Conservation (phyloP, 2,797 vertebrate genomes). For the Distichodus sexfasciatus region DNA sequence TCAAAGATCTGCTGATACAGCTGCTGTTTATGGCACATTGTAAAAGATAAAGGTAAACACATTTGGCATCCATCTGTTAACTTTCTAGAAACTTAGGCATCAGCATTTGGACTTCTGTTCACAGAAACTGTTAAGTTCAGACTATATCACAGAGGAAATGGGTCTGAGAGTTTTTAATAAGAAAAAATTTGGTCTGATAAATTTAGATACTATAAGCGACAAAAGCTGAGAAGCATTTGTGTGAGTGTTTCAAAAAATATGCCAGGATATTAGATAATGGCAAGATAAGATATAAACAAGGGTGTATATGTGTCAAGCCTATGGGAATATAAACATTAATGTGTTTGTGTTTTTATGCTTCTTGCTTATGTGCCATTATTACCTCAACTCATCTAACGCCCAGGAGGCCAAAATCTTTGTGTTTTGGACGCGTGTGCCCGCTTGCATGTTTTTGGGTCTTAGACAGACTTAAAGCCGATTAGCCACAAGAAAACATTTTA, state of each 20-base stretch:
- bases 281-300: too few relatives aligned
- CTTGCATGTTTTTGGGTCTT: too few relatives aligned
- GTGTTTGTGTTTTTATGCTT: neutral
- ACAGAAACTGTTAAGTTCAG: neutral
- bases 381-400: neutral
- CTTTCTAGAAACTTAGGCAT: constrained; percentile 9
- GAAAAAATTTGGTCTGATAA: too few relatives aligned
- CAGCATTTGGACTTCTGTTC: neutral
- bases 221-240: too few relatives aligned
- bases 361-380: neutral
- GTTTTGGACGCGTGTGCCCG: neutral
- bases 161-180: neutral
- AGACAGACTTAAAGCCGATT: constrained; percentile 58
- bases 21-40: neutral
- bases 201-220: too few relatives aligned
- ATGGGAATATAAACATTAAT: neutral
- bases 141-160: neutral
- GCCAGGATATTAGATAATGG: too few relatives aligned
- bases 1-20: too few relatives aligned
- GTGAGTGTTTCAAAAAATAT: too few relatives aligned
- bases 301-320: neutral
- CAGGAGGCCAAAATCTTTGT: constrained; percentile 2
- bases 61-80: constrained; percentile 27
- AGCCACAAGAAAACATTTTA: constrained; percentile 59
- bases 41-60: neutral